A percentile compares a stretch with the other conserved stretches of the same genome.
Conservation (phyloP, 2,113 vertebrate species). For the Puma concolor region DNA sequence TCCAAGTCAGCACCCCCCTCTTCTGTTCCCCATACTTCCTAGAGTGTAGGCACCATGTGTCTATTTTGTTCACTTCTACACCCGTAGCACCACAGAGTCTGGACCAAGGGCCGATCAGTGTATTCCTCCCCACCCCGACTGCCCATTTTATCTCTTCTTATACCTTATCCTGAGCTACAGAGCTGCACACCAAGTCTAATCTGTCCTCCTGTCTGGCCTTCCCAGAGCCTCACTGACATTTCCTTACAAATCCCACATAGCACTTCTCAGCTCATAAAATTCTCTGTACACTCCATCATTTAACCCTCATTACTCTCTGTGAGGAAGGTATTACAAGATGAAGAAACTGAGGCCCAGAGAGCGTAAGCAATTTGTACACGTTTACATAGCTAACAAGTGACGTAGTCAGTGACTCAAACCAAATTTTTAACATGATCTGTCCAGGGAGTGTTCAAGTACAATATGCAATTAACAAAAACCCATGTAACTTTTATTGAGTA, state of each 20-base stretch:
- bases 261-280: neutral
- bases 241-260: neutral
- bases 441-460: neutral
- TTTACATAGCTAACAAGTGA: neutral
- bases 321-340: neutral
- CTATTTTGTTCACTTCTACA: neutral
- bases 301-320: neutral
- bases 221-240: neutral
- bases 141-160: neutral
- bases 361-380: neutral
- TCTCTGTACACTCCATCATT: neutral
- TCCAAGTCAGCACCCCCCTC: rapidly evolving
- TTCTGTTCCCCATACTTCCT: neutral
- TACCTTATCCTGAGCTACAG: neutral
- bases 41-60: neutral
- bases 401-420: neutral
- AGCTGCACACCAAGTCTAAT: neutral
- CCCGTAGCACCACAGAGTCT: neutral
- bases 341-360: neutral
- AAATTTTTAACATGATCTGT: neutral
- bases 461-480: neutral
- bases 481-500: neutral
- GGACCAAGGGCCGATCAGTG: neutral
- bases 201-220: neutral
- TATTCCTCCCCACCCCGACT: neutral